These are phyloP conservation scores for Erpornis zantholeuca DNA, from an alignment of 2,113 vertebrate genomes.

Conservation along the genomic window DNA sequence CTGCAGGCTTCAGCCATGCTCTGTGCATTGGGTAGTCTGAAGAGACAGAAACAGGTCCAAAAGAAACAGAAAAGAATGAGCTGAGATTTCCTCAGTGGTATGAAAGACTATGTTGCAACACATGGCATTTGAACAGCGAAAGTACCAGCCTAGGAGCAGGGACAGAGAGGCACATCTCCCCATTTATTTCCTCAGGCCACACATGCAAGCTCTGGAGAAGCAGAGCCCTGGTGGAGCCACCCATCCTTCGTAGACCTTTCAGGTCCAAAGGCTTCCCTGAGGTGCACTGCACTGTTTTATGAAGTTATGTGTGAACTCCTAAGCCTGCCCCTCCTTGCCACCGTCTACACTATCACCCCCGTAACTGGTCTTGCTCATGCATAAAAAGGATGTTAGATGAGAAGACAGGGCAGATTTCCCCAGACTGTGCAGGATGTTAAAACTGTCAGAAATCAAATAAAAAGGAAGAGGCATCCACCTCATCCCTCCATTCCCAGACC, in stretches of 20 bases:
- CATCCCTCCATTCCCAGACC: neutral
- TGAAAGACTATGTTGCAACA: neutral
- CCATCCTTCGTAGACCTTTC: neutral
- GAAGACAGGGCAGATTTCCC: neutral
- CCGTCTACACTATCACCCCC: neutral
- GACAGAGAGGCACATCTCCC: neutral
- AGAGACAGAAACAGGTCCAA: neutral
- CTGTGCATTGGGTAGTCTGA: neutral
- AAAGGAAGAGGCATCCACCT: neutral
- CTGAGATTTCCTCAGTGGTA: neutral
- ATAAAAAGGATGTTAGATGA: neutral
- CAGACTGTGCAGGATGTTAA: neutral
- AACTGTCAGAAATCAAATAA: neutral
- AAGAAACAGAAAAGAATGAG: neutral
- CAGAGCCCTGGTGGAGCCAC: neutral
- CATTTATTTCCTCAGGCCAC: neutral
- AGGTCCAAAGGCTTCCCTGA: neutral
- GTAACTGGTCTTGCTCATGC: neutral
- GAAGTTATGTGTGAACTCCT: neutral
- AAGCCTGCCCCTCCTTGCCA: neutral
- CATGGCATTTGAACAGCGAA: neutral
- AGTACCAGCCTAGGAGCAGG: neutral
- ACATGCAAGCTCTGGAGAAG: neutral
- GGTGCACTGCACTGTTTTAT: neutral
- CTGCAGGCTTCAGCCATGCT: conserved; percentile 2